These are phyloP conservation scores for Podiceps cristatus DNA, from an alignment of 2,113 vertebrate genomes.

Conservation along the genomic window DNA sequence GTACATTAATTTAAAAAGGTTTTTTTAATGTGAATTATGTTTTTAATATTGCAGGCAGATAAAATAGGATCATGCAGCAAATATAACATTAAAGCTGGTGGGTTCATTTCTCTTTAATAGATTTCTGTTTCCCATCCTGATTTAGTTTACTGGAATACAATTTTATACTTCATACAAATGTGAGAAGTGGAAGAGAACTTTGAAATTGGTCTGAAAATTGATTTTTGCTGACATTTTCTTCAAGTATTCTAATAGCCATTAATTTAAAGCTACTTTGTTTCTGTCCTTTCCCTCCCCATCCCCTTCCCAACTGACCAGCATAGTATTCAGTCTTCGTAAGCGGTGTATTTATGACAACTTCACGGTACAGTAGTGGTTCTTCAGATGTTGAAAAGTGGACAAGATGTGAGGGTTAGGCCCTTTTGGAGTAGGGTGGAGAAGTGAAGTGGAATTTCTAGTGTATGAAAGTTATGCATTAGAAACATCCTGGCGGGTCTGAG, in stretches of 20 bases:
- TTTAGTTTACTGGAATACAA: background rate
- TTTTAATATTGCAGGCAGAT: background rate
- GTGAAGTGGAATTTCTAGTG: background rate
- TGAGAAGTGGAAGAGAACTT: background rate
- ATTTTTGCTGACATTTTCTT: background rate
- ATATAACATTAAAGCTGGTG: background rate
- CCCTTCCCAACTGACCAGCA: background rate
- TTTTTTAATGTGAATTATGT: background rate
- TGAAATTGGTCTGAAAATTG: background rate
- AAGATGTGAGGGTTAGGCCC: background rate
- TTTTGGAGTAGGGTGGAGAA: background rate
- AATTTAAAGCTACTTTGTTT: background rate
- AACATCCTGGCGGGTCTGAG: conserved; percentile 58
- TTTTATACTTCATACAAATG: background rate
- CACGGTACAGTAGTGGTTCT: background rate
- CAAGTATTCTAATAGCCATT: background rate
- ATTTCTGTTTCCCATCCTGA: background rate
- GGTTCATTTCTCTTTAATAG: background rate
- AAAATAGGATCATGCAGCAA: background rate
- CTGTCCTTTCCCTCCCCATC: no score
- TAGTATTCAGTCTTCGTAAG: background rate
- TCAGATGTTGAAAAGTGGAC: background rate
- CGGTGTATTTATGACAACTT: background rate
- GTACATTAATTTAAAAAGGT: background rate
- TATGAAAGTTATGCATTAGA: background rate